Evolutionary conservation across 2,797 vertebrate species (phyloP).

Genomic region (Staurois parvus): DNA sequence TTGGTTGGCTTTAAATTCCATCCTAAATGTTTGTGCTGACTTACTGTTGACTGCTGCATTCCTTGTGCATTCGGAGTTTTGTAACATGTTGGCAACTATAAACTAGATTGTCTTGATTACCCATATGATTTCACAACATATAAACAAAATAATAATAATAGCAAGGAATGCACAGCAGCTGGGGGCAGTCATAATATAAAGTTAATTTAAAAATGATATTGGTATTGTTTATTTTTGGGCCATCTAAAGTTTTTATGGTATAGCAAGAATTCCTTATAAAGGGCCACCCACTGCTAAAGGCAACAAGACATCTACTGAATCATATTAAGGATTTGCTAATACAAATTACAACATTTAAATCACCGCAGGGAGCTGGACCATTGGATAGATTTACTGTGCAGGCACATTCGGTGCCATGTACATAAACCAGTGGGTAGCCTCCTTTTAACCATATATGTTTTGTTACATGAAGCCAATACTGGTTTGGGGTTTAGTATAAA

Average conservation of each 20-base stretch:
- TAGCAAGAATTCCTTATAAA: constrained; percentile 41
- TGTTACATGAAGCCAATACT: background rate
- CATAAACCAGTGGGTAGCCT: background rate
- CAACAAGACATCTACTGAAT: constrained; percentile 49
- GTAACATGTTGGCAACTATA: background rate
- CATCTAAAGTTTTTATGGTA: constrained; percentile 45
- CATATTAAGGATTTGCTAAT: constrained; percentile 44
- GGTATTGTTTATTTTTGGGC: constrained; percentile 33
- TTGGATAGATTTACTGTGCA: background rate
- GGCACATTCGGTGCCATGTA: constrained; percentile 30
- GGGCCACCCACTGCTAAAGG: constrained; percentile 49
- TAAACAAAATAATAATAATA: constrained; percentile 9
- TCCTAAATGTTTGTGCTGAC: too few relatives aligned
- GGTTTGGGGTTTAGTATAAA: background rate
- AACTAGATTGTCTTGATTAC: constrained; percentile 4
- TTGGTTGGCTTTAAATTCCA: too few relatives aligned
- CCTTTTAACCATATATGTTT: constrained; percentile 14
- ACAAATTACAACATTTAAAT: constrained; percentile 45
- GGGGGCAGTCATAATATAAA: constrained; percentile 3
- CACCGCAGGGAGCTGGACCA: constrained; percentile 7
- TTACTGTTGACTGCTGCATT: too few relatives aligned
- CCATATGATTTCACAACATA: constrained; percentile 17
- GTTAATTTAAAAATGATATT: constrained; percentile 45
- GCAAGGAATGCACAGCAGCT: constrained; percentile 20
- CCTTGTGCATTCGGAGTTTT: too few relatives aligned